phyloP scores from a whole-genome alignment of 2,888 invertebrate genomes.

The Campoplex nolae region DNA sequence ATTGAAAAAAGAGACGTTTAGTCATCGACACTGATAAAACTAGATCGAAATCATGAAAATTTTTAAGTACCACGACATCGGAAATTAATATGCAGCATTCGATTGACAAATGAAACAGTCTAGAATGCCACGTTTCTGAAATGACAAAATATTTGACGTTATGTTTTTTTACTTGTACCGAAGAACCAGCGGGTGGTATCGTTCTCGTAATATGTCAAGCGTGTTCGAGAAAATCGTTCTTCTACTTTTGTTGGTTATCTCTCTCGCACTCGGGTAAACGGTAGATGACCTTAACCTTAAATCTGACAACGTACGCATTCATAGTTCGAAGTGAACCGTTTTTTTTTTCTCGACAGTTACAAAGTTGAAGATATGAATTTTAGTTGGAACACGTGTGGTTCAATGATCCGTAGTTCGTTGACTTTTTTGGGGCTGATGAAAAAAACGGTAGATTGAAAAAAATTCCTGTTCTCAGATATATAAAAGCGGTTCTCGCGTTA shows the following conservation, averaged over 20 bases:
- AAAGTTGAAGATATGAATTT: background rate
- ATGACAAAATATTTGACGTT: background rate
- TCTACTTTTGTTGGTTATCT: too few species aligned
- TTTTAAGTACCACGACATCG: background rate
- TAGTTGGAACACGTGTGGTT: background rate
- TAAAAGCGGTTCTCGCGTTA: too few species aligned
- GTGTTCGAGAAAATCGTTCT: too few species aligned
- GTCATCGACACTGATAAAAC: background rate
- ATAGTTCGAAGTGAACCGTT: background rate
- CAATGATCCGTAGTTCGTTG: background rate
- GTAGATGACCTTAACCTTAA: too few species aligned
- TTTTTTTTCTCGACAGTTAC: background rate
- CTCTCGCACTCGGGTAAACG: too few species aligned
- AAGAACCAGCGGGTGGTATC: background rate
- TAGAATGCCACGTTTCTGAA: background rate
- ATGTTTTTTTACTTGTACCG: background rate
- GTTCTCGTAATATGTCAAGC: too few species aligned
- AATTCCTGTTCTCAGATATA: too few species aligned
- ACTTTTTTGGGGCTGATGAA: background rate
- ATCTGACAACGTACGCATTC: background rate
- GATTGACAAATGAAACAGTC: background rate
- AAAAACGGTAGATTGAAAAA: background rate
- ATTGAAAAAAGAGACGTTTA: background rate
- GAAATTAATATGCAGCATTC: background rate
- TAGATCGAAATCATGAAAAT: background rate